Percentiles rank a stretch among this genome's conserved stretches.
Evolutionary conservation across 2,797 vertebrate genomes (phyloP).

Genomic region (Spinus pinus): DNA sequence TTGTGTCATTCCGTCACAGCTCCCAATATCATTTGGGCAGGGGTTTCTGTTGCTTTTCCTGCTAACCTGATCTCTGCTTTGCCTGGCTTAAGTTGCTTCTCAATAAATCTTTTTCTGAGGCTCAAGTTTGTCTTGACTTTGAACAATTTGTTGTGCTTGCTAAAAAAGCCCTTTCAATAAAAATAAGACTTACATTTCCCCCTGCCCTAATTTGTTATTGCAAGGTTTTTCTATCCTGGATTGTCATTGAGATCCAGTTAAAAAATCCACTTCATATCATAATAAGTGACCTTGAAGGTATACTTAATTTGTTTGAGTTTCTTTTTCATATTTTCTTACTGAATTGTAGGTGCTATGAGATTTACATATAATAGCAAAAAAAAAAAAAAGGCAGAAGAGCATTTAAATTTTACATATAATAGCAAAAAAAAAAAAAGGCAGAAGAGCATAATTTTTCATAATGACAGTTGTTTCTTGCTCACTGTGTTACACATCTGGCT

Average conservation of each 20-base stretch:
- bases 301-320: neutral
- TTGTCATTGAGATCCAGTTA: neutral
- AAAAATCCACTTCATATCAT: neutral
- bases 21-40: neutral
- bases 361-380: neutral
- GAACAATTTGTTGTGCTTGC: slow-evolving; percentile 14
- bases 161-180: neutral
- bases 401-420: neutral
- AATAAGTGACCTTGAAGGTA: neutral
- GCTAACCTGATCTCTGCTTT: neutral
- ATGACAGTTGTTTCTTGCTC: neutral
- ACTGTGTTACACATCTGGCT: neutral
- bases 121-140: neutral
- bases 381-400: accelerated
- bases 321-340: neutral
- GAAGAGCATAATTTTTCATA: neutral
- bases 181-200: neutral
- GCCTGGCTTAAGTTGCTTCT: neutral
- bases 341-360: neutral
- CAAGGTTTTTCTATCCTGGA: neutral
- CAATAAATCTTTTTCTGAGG: neutral
- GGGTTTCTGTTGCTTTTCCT: neutral
- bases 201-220: neutral
- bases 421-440: neutral
- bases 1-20: neutral